phyloP scores from a whole-genome alignment of 2,797 vertebrate species.

The Melanotaenia boesemani region DNA sequence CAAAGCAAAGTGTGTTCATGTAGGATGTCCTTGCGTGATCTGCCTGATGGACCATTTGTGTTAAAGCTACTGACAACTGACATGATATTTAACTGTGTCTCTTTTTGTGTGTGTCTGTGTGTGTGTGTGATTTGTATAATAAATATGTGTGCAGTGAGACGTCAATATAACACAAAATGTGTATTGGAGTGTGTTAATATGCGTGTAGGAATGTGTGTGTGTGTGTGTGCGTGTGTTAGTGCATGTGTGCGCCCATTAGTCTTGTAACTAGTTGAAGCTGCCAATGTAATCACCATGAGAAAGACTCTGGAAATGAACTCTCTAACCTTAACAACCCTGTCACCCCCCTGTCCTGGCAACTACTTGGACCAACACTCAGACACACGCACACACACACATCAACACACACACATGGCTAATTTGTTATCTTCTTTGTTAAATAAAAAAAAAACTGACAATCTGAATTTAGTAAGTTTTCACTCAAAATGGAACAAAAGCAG shows the following conservation, averaged over 20 bases:
- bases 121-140: neutral
- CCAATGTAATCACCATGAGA: conserved; percentile 79
- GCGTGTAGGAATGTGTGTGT: conserved; percentile 19
- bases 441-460: conserved; percentile 6
- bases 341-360: conserved; percentile 16
- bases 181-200: conserved; percentile 15
- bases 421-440: neutral
- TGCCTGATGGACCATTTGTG: conserved; percentile 35
- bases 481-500: neutral
- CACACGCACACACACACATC: neutral
- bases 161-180: conserved; percentile 23
- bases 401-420: neutral
- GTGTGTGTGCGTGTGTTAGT: neutral
- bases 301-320: conserved; percentile 76
- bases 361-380: conserved; percentile 20
- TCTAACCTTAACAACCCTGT: conserved; percentile 71
- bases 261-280: conserved; percentile 52
- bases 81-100: neutral
- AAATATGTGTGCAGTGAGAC: neutral
- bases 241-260: conserved; percentile 5
- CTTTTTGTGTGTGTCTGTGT: neutral
- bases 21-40: conserved; percentile 37
- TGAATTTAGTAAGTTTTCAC: neutral
- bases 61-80: conserved; percentile 11
- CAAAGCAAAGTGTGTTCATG: conserved; percentile 21